These are phyloP conservation scores for Phyllostomus hastatus DNA, from an alignment of 2,113 vertebrate species.

Conservation along the genomic window DNA sequence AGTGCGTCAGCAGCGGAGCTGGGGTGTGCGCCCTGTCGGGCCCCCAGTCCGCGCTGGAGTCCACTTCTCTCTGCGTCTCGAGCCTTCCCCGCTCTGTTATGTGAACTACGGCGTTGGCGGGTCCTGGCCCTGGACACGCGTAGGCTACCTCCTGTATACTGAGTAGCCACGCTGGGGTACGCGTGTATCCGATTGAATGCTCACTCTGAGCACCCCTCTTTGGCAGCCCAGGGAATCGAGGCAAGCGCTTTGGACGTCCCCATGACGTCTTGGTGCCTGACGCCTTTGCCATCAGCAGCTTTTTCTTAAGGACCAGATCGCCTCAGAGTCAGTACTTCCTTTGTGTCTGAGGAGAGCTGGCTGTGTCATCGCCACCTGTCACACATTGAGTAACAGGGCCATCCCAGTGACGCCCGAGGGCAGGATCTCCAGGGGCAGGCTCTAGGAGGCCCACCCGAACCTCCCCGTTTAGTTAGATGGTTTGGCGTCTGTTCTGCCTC, in stretches of 20 bases:
- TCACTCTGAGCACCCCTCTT: background rate
- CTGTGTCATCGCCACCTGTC: background rate
- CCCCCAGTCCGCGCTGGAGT: background rate
- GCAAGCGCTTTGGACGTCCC: background rate
- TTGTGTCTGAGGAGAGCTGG: background rate
- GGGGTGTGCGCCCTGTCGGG: background rate
- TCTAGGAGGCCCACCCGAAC: accelerated
- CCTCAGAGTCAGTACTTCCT: background rate
- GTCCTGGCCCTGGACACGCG: background rate
- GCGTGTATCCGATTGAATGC: background rate
- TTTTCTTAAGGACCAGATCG: background rate
- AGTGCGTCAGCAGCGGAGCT: background rate
- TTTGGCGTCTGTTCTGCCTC: background rate
- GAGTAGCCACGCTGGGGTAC: background rate
- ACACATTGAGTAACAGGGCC: too few relatives aligned
- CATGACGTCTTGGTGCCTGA: accelerated
- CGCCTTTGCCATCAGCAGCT: background rate
- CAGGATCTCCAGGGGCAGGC: background rate
- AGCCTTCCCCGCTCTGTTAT: accelerated
- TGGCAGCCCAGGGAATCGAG: background rate
- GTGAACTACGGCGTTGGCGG: background rate
- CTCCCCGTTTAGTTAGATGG: background rate
- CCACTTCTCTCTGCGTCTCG: background rate
- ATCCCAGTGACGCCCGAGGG: accelerated
- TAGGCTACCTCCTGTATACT: accelerated